Evolutionary conservation across 2,113 vertebrate species (phyloP), one percentile per base, ranked within the genome.

Genomic region (Mus spicilegus): DNA sequence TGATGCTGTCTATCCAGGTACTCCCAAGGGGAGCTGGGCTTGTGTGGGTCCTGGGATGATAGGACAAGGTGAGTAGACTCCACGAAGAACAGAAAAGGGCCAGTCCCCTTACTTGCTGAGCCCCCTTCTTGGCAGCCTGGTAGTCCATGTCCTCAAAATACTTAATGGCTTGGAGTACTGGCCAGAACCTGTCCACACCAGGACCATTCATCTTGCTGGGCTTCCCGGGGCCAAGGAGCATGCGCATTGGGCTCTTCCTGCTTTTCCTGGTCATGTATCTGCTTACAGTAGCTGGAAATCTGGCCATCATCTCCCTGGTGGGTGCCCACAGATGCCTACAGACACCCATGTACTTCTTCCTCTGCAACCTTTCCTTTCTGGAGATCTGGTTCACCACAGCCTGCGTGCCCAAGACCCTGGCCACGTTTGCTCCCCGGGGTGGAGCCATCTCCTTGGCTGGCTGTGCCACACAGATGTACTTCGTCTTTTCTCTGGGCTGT

Each of bases 371-470:
- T 20, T 93, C 95, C 58, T 96, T 94, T 58, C 76, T 89, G 78
- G 95, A 94, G 42, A 89, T 72, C 46, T 95, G 94, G 88, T 75
- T 91, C 89, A 88, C 95, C 76, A 58, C 39, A 4, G 94, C 95
- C 76, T 85, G 73, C 16, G n/a, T 77, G 69, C 95, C 96, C n/a
- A 54, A 77, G 96, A 67, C 63, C 9, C 95, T 90, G 86, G 91
- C 93, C 33, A 70, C 63, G 13, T 81, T 96, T 12, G 24, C 87
- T 33, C 42, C 42, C 6, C 17, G 1, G 9, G 46, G 81, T 3
- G 58, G 46, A 30, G 82, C 80, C 65, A 46, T 86, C 56, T 95
- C 94, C 72, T 51, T 36, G 49, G 36, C 30, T 2, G 80, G 89
- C 70, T 95, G 96, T 10, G 51, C 61, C 1, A 39, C 22, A 0